phyloP scores from a whole-genome alignment of 1,140 invertebrate species.

The Drosophila quadrilineata region DNA sequence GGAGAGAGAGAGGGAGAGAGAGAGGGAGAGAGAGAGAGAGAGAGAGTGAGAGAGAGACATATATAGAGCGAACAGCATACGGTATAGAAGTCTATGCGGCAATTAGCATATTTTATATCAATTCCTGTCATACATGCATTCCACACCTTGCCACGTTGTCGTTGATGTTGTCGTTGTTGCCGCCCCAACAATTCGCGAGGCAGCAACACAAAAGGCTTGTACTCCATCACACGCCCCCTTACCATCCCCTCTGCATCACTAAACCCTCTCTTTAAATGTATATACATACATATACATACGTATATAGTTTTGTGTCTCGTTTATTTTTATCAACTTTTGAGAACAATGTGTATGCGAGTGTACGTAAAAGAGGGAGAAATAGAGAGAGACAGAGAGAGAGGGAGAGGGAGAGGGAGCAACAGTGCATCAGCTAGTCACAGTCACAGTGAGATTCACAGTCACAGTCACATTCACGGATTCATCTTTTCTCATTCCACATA shows the following conservation, averaged over 20 bases:
- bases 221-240: conserved; percentile 11
- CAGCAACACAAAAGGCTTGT: conserved; percentile 56
- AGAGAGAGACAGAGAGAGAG: background rate
- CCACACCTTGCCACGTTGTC: conserved; percentile 59
- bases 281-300: background rate
- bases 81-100: conserved; percentile 44
- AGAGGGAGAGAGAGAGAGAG: no score
- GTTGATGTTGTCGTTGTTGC: conserved; percentile 16
- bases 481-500: conserved; percentile 70
- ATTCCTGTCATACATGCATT: conserved; percentile 71
- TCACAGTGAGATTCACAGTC: conserved; percentile 19
- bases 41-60: no score
- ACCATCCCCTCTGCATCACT: background rate
- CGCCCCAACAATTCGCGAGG: conserved; percentile 67
- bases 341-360: no score
- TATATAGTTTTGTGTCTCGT: conserved; percentile 27
- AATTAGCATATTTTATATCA: conserved; percentile 78
- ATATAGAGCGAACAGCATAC: no score
- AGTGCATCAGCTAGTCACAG: background rate
- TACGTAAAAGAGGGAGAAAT: no score
- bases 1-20: no score
- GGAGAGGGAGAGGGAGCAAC: background rate
- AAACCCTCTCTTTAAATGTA: background rate
- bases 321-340: conserved; percentile 77
- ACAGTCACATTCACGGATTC: conserved; percentile 55